These are phyloP conservation scores for Microtus pennsylvanicus DNA, from an alignment of 2,113 vertebrate species.

Conservation along the genomic window DNA sequence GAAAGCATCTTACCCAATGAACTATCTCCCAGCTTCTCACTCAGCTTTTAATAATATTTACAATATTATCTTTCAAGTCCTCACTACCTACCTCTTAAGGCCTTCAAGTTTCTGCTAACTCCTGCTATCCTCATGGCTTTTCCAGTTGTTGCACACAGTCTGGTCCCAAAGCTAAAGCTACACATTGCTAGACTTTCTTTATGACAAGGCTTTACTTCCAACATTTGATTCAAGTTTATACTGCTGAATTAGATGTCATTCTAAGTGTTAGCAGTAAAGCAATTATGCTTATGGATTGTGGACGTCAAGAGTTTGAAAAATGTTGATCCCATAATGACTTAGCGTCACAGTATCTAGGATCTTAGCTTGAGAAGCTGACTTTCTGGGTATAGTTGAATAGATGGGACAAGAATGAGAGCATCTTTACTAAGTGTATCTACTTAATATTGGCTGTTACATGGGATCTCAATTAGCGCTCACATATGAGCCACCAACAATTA, in stretches of 20 bases:
- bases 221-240: not conserved
- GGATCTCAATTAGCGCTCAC: not conserved
- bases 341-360: not conserved
- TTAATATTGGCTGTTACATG: not conserved
- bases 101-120: not conserved
- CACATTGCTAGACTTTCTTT: not conserved
- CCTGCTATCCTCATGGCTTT: not conserved
- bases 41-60: not conserved
- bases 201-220: not conserved
- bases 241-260: not conserved
- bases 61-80: not conserved
- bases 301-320: not conserved
- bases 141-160: not conserved
- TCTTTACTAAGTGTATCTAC: not conserved
- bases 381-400: not conserved
- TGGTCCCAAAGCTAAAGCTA: not conserved
- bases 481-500: not conserved
- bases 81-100: not conserved
- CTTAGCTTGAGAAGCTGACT: not conserved
- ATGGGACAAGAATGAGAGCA: too few species aligned
- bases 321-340: not conserved
- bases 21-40: not conserved
- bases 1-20: not conserved
- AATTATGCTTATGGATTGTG: not conserved
- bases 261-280: conserved; percentile 16